phyloP scores from a whole-genome alignment of 2,113 vertebrate species.

The Larimichthys polyactis region DNA sequence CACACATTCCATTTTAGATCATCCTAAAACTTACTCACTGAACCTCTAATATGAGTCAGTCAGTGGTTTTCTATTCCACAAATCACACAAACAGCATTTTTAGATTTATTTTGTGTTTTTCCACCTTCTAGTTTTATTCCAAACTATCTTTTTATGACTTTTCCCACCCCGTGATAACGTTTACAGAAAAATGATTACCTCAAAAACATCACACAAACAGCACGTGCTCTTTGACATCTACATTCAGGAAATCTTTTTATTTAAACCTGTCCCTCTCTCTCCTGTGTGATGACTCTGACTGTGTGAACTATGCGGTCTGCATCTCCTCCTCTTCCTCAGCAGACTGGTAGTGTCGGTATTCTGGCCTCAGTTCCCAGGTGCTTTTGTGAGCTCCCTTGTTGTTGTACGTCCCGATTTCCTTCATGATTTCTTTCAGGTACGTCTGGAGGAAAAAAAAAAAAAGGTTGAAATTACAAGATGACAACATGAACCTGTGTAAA shows the following conservation, averaged over 20 bases:
- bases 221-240: background rate
- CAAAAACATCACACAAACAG: slow-evolving; percentile 30
- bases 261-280: background rate
- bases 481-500: background rate
- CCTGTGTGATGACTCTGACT: background rate
- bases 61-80: background rate
- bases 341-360: slow-evolving; percentile 94
- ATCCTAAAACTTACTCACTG: too few relatives aligned
- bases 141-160: background rate
- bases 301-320: slow-evolving; percentile 81
- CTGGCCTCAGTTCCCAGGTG: slow-evolving; percentile 97
- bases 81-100: background rate
- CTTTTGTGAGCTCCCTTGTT: slow-evolving; percentile 96
- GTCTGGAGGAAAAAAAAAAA: slow-evolving; percentile 77
- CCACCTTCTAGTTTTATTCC: background rate
- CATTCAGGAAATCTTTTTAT: too few relatives aligned
- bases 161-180: background rate
- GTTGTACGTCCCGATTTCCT: slow-evolving; percentile 95
- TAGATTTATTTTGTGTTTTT: background rate
- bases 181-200: background rate
- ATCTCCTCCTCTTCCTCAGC: slow-evolving; percentile 83
- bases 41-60: too few relatives aligned
- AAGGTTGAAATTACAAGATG: background rate
- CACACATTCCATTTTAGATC: too few relatives aligned
- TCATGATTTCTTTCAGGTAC: slow-evolving; percentile 96